These are phyloP conservation scores for Helleia helle DNA, from an alignment of 2,888 invertebrate genomes.

Conservation along the genomic window DNA sequence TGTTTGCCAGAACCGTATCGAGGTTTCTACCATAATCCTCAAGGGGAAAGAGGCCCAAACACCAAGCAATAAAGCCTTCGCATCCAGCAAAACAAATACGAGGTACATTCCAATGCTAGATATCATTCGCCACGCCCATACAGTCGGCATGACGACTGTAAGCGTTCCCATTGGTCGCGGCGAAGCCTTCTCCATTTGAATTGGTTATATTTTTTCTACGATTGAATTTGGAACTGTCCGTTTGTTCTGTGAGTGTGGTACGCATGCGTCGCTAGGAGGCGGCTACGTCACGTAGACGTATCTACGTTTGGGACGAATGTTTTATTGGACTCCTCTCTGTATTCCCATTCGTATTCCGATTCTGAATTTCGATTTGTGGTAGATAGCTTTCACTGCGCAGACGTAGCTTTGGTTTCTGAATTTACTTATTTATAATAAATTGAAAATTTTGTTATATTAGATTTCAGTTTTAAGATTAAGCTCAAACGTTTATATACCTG, in stretches of 20 bases:
- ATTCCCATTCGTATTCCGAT: conserved; percentile 62
- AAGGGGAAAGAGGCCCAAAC: conserved; percentile 69
- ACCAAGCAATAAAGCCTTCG: conserved; percentile 69
- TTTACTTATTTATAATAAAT: too few species aligned
- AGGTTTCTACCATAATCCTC: conserved; percentile 61
- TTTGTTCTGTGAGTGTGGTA: conserved; percentile 55
- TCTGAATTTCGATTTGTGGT: conserved; percentile 57
- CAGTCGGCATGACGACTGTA: conserved; percentile 73
- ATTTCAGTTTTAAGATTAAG: too few species aligned
- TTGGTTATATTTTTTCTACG: conserved; percentile 73
- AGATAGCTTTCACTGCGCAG: conserved; percentile 48
- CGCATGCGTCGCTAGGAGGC: conserved; percentile 61
- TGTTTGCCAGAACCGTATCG: conserved; percentile 55
- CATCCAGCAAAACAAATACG: conserved; percentile 71
- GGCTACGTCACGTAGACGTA: conserved; percentile 68
- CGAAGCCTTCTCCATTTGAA: conserved; percentile 71
- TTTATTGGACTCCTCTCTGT: conserved; percentile 66
- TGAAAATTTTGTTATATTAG: too few species aligned
- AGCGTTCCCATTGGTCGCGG: conserved; percentile 66
- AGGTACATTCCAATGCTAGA: conserved; percentile 74
- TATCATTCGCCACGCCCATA: conserved; percentile 72
- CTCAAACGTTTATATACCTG: too few species aligned
- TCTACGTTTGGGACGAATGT: conserved; percentile 65
- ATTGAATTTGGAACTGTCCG: conserved; percentile 69
- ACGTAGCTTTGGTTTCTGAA: too few species aligned